Evolutionary conservation across 1,140 invertebrate species (phyloP), one percentile per base, ranked within the genome.

Genomic region (Macrotrachela quadricornifera): DNA sequence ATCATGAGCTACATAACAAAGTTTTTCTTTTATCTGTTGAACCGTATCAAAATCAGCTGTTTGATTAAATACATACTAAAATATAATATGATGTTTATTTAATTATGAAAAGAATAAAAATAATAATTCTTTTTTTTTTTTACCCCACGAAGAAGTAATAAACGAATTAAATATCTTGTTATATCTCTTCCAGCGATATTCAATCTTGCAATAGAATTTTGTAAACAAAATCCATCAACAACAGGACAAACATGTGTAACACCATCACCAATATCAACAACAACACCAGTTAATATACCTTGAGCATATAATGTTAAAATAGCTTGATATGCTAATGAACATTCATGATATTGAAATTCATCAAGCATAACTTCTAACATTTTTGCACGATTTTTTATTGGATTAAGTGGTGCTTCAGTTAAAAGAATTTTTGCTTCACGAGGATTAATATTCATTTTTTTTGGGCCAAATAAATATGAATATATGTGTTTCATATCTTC

Each of bases 291-390:
- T 16, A 96, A 76, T 1, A 97, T 74, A 56, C 76, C 94, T 78
- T 97, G 92, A 54, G 94, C 92, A 68, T 97, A 99, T 36, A 99
- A 72, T 1, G 94, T 96, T 18, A 99, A 73, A 46, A 97, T 91
- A 40, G 94, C 94, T 61, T 75, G 66, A 56, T 99, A 92, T 18
- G 92, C 92, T 59, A 99, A 83, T 62, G 94, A 94, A 17, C 85
- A 79, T 56, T 86, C 85, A 68, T 85, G 79, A 69, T 99, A 99
- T 30, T 81, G 79, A 65, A 97, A 99, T 64, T 91, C 91, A 71
- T 99, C 94, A 74, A 99, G 97, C 92, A 99, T 99, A 69, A 91
- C 87, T 77, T 97, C 85, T 59, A 96, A 83, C 88, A 99, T 94
- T 72, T 91, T 94, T 73, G 96, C 85, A 55, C 94, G 76, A 72